Conservation (phyloP, 2,113 vertebrate species). For the Panthera tigris region DNA sequence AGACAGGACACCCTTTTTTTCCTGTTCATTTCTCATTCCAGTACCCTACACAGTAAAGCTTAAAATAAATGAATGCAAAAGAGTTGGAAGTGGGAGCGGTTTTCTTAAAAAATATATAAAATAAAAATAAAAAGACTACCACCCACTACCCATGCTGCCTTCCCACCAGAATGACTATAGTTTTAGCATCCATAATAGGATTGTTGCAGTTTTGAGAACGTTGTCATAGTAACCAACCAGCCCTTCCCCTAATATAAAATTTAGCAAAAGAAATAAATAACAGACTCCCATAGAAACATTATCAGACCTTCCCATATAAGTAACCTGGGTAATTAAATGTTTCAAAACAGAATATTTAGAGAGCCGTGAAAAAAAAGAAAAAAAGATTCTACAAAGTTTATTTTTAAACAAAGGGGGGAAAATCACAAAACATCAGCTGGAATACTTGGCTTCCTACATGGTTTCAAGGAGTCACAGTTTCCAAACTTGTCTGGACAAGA, state of each 20-base stretch:
- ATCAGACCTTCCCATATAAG: conserved; percentile 76
- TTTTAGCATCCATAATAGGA: conserved; percentile 68
- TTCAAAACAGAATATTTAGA: conserved; percentile 80
- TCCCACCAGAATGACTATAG: conserved; percentile 75
- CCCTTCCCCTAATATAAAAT: conserved; percentile 70
- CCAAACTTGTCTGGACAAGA: conserved; percentile 51
- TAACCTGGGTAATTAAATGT: conserved; percentile 78
- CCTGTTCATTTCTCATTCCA: neutral
- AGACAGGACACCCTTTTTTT: neutral
- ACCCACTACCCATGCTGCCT: conserved; percentile 60
- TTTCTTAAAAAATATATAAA: conserved; percentile 52
- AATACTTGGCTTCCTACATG: conserved; percentile 41
- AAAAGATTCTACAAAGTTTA: conserved; percentile 69
- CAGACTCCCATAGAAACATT: conserved; percentile 74
- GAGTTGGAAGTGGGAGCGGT: conserved; percentile 54
- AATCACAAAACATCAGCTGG: conserved; percentile 66
- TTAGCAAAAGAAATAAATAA: conserved; percentile 77
- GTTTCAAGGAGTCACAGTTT: conserved; percentile 62
- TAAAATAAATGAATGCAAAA: conserved; percentile 68
- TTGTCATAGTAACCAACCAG: conserved; percentile 74
- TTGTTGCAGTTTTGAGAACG: conserved; percentile 62
- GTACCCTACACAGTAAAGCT: conserved; percentile 19
- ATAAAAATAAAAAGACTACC: conserved; percentile 74
- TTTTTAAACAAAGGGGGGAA: conserved; percentile 66
- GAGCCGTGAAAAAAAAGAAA: conserved; percentile 26